Evolutionary conservation across 1,140 invertebrate genomes (phyloP).

Genomic region (Euwallacea similis): DNA sequence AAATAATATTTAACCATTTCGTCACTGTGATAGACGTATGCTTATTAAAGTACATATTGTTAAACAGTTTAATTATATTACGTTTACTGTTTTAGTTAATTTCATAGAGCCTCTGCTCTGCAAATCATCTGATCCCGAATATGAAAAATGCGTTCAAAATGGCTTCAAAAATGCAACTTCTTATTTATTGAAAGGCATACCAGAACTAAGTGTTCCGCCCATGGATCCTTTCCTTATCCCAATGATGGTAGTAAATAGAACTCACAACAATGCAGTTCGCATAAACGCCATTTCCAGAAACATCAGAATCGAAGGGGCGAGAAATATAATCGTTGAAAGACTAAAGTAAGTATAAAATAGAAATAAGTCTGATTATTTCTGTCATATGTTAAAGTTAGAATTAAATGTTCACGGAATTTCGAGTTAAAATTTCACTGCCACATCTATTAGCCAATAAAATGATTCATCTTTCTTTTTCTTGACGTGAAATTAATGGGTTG

Average conservation of each 20-base stretch:
- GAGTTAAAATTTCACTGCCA: too few relatives aligned
- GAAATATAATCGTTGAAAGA: slow-evolving; percentile 64
- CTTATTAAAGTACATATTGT: too few relatives aligned
- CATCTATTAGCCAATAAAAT: too few relatives aligned
- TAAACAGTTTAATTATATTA: too few relatives aligned
- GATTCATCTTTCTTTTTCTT: too few relatives aligned
- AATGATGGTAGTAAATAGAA: slow-evolving; percentile 65
- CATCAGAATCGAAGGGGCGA: slow-evolving; percentile 63
- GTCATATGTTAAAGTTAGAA: neutral
- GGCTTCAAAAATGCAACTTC: slow-evolving; percentile 62
- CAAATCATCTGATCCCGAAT: slow-evolving; percentile 61
- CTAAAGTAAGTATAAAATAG: slow-evolving; percentile 59
- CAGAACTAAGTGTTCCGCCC: slow-evolving; percentile 64
- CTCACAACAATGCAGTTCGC: slow-evolving; percentile 62
- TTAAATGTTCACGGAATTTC: too few relatives aligned
- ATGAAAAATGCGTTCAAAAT: slow-evolving; percentile 62
- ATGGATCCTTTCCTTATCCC: slow-evolving; percentile 67
- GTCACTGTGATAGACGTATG: too few relatives aligned
- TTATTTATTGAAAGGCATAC: slow-evolving; percentile 63
- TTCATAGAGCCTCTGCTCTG: slow-evolving; percentile 60
- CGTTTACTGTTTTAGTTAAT: slow-evolving; percentile 52
- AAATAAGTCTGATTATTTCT: neutral
- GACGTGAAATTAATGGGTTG: too few relatives aligned
- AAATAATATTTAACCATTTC: too few relatives aligned
- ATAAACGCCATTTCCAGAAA: slow-evolving; percentile 68